A percentile compares a stretch with the other conserved stretches of the same genome.
phyloP scores from a whole-genome alignment of 2,113 vertebrate species.

The Pontoporia blainvillei region DNA sequence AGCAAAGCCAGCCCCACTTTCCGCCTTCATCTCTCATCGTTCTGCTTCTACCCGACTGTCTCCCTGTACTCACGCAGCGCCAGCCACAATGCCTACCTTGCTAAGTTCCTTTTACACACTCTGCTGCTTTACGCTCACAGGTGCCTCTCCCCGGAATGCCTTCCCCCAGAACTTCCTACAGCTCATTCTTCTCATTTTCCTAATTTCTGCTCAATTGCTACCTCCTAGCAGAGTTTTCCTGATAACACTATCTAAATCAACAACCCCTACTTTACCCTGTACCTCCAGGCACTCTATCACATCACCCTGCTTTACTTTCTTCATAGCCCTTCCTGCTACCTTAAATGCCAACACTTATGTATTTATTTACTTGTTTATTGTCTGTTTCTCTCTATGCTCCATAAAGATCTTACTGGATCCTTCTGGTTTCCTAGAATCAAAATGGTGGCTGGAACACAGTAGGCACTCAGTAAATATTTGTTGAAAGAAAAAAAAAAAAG shows the following conservation, averaged over 20 bases:
- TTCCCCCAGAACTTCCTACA: neutral
- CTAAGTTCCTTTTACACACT: no score
- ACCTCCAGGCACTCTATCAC: neutral
- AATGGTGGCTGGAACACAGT: neutral
- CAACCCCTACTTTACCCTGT: neutral
- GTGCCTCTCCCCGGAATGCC: neutral
- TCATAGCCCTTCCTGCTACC: neutral
- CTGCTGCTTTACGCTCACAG: accelerated
- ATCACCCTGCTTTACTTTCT: neutral
- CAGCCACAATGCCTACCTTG: accelerated
- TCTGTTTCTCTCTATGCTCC: neutral
- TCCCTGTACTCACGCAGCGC: neutral
- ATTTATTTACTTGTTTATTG: neutral
- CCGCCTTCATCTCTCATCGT: accelerated
- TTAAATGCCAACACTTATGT: neutral
- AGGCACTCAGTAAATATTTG: neutral
- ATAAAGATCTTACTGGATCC: neutral
- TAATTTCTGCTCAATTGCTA: neutral
- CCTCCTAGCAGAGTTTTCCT: neutral
- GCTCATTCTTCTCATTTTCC: neutral
- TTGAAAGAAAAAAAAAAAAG: neutral
- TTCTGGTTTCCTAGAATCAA: neutral
- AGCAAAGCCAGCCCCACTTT: neutral
- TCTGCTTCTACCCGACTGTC: no score
- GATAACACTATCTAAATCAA: neutral